These are phyloP conservation scores for Lycaena phlaeas DNA, from an alignment of 2,888 invertebrate species.

Conservation along the genomic window DNA sequence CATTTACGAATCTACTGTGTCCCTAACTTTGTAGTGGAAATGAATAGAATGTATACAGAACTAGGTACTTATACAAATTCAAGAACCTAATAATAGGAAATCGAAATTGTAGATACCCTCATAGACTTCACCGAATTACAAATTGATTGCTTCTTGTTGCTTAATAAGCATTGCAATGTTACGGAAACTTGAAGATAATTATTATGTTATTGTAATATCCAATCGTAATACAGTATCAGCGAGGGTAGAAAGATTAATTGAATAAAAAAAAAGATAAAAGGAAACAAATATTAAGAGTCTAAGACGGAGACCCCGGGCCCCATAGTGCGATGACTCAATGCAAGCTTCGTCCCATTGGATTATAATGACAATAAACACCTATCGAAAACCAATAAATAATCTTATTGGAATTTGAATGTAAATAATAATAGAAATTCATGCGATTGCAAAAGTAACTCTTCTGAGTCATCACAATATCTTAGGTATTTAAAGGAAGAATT, in stretches of 20 bases:
- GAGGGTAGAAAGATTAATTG: neutral
- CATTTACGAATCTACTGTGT: no score
- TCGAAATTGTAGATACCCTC: neutral
- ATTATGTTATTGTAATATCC: no score
- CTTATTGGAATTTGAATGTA: constrained; percentile 21
- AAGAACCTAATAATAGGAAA: constrained; percentile 9
- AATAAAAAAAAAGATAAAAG: neutral
- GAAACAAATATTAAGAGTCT: constrained; percentile 1
- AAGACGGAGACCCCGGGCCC: constrained; percentile 41
- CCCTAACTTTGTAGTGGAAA: constrained; percentile 11
- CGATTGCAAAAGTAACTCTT: constrained; percentile 34
- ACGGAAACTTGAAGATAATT: no score
- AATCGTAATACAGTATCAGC: neutral
- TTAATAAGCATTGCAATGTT: no score
- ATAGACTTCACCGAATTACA: constrained; percentile 7
- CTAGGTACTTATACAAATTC: constrained; percentile 14
- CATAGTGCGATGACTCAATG: constrained; percentile 74
- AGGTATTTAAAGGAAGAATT: constrained; percentile 30
- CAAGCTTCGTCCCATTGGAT: constrained; percentile 66
- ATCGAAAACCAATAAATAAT: constrained; percentile 12
- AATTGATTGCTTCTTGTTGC: no score
- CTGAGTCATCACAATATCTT: constrained; percentile 68
- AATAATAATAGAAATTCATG: constrained; percentile 24
- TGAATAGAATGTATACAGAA: constrained; percentile 12
- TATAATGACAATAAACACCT: constrained; percentile 20